Conservation (phyloP, 2,888 invertebrate species). For the Belgica antarctica region DNA sequence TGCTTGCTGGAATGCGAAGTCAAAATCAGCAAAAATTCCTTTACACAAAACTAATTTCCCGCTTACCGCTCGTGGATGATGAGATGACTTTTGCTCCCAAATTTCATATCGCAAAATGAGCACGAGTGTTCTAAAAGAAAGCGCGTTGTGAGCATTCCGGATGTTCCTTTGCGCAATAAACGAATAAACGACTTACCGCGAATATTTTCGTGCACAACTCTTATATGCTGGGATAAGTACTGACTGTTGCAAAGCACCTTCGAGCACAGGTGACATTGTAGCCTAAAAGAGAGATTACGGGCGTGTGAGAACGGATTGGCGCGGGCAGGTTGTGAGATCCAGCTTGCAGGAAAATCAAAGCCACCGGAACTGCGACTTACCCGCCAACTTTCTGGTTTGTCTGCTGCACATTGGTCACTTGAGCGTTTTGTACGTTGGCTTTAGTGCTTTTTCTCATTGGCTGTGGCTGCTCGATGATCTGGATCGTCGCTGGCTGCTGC, state of each 20-base stretch:
- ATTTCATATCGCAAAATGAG: slow-evolving; percentile 34
- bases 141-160: neutral
- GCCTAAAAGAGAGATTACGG: slow-evolving; percentile 3
- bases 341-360: neutral
- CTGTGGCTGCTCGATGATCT: neutral
- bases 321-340: neutral
- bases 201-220: slow-evolving; percentile 39
- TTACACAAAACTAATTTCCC: neutral
- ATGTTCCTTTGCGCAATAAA: neutral
- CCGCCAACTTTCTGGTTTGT: slow-evolving; percentile 41
- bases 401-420: slow-evolving; percentile 20
- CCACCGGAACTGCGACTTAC: too few relatives aligned
- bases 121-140: slow-evolving; percentile 31
- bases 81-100: slow-evolving; percentile 35
- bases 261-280: slow-evolving; percentile 36
- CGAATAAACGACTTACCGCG: slow-evolving; percentile 5
- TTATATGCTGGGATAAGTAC: slow-evolving; percentile 41
- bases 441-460: slow-evolving; percentile 32
- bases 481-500: neutral
- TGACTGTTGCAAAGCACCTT: slow-evolving; percentile 39
- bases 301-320: neutral
- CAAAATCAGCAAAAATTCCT: too few relatives aligned
- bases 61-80: slow-evolving; percentile 35
- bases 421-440: slow-evolving; percentile 34
- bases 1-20: slow-evolving; percentile 19